A percentile compares a stretch with the other conserved stretches of the same genome.
Conservation (phyloP, 2,113 vertebrate species). For the Tapirus terrestris region DNA sequence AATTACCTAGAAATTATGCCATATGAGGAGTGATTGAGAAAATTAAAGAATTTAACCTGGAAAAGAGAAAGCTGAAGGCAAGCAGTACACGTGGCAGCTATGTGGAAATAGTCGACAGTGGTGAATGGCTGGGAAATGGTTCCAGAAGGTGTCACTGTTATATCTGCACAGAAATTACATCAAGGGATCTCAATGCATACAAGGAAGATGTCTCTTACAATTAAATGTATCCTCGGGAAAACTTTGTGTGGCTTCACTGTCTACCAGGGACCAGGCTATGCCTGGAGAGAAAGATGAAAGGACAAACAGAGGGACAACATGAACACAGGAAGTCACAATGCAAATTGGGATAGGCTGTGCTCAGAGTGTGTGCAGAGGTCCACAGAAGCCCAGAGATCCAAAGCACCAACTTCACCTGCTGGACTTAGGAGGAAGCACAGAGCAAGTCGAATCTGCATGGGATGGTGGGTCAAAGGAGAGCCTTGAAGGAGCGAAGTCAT, state of each 20-base stretch:
- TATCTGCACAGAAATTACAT: neutral
- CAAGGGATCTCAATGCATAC: neutral
- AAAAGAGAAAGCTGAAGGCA: neutral
- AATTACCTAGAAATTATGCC: neutral
- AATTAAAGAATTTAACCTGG: neutral
- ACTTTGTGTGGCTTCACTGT: neutral
- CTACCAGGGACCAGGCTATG: neutral
- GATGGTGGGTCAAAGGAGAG: no score
- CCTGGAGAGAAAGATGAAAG: neutral
- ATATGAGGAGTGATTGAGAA: neutral
- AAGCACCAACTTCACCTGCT: neutral
- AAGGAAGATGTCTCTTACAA: neutral
- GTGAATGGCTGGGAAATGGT: fast-evolving
- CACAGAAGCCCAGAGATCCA: neutral
- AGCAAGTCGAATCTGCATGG: fast-evolving
- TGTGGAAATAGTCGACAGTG: no score
- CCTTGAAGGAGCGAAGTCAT: neutral
- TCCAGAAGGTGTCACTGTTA: neutral
- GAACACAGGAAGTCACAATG: no score
- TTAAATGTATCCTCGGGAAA: neutral
- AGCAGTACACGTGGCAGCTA: fast-evolving
- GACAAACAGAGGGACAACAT: fast-evolving
- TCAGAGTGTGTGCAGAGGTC: neutral
- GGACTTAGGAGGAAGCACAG: neutral
- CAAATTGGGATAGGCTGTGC: no score